A percentile compares a stretch with the other conserved stretches of the same genome.
These are phyloP conservation scores for Agonum fuliginosum DNA, from an alignment of 2,888 invertebrate species.

Conservation along the genomic window DNA sequence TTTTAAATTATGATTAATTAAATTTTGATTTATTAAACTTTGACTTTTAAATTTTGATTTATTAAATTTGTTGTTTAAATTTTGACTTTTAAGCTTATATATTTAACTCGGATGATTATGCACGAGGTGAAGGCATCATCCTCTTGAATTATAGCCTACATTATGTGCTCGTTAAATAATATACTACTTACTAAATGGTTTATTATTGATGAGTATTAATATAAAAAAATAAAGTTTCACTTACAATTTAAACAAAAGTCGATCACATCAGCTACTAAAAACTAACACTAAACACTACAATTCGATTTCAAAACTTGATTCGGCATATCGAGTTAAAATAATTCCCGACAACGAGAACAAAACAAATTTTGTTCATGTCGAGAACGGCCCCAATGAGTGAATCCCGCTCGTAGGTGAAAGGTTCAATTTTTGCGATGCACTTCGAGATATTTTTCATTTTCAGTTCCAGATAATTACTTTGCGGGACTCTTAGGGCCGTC, in stretches of 20 bases:
- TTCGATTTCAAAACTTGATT: constrained; percentile 27
- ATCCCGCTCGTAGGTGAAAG: constrained; percentile 31
- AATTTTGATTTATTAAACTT: too few relatives aligned
- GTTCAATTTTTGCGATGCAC: constrained; percentile 45
- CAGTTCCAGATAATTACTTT: background rate
- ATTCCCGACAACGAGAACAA: constrained; percentile 66
- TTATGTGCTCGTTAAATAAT: too few relatives aligned
- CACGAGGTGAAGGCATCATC: too few relatives aligned
- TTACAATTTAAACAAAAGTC: constrained; percentile 42
- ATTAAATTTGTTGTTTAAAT: too few relatives aligned
- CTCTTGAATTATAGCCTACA: too few relatives aligned
- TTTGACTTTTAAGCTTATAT: too few relatives aligned
- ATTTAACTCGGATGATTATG: too few relatives aligned
- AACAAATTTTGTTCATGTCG: constrained; percentile 68
- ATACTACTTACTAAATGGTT: too few relatives aligned
- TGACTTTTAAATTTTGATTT: too few relatives aligned
- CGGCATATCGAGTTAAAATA: constrained; percentile 48
- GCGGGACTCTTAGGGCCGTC: constrained; percentile 13
- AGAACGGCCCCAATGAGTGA: constrained; percentile 64
- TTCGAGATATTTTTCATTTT: constrained; percentile 47
- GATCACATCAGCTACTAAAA: constrained; percentile 34
- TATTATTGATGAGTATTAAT: too few relatives aligned
- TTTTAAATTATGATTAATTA: too few relatives aligned
- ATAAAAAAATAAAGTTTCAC: background rate
- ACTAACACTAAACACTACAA: constrained; percentile 40